Evolutionary conservation across 2,113 vertebrate species (phyloP).

Genomic region (Himantopus leucocephalus): DNA sequence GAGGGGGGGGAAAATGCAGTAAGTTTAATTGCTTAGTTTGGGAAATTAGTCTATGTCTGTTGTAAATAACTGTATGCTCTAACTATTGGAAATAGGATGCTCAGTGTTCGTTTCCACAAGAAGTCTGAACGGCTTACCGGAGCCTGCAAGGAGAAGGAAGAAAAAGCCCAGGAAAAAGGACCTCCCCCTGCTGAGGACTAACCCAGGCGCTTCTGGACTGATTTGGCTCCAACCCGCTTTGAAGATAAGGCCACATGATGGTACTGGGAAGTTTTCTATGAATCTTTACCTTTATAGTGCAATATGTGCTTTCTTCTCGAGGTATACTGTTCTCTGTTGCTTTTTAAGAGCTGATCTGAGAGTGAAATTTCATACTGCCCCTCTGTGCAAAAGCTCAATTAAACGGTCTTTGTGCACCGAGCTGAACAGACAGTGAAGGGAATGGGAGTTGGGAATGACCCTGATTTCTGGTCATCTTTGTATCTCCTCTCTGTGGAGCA

Average conservation of each 20-base stretch:
- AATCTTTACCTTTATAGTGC: neutral
- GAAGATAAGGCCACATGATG: conserved; percentile 21
- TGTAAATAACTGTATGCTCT: conserved; percentile 24
- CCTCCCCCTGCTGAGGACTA: neutral
- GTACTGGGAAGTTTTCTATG: neutral
- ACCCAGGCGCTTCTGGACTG: conserved; percentile 2
- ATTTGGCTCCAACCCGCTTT: conserved; percentile 2
- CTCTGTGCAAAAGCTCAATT: neutral
- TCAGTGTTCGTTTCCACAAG: neutral
- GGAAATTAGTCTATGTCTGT: conserved; percentile 18
- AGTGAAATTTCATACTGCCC: neutral
- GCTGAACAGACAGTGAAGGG: neutral
- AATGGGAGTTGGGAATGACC: neutral
- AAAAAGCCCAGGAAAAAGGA: conserved; percentile 22
- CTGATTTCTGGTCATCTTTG: neutral
- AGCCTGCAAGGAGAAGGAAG: neutral
- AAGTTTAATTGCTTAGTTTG: conserved; percentile 58
- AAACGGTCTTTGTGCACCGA: neutral
- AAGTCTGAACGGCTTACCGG: neutral
- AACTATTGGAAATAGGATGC: conserved; percentile 42
- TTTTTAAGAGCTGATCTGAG: neutral
- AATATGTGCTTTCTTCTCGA: neutral
- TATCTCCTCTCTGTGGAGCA: neutral
- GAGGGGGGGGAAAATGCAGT: neutral
- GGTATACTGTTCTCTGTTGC: neutral